Conservation (phyloP, 2,797 vertebrate genomes). For the Sebastes flavidus region DNA sequence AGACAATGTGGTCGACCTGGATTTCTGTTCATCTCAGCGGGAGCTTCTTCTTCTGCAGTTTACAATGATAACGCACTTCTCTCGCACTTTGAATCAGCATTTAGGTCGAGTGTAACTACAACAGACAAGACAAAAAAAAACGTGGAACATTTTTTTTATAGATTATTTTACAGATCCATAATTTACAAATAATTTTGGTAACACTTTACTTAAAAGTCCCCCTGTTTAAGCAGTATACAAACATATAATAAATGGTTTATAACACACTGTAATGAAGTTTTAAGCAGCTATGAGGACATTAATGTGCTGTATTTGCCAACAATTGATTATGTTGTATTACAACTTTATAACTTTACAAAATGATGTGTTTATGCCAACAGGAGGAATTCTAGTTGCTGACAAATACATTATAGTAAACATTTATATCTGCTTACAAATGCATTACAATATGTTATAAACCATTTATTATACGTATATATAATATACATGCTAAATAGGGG, state of each 20-base stretch:
- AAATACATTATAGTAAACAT: not conserved
- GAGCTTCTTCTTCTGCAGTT: conserved; percentile 4
- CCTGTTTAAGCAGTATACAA: not conserved
- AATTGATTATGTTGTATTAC: not conserved
- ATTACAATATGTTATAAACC: not conserved
- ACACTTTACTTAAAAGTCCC: not conserved
- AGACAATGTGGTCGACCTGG: conserved; percentile 41
- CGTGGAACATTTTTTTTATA: not conserved
- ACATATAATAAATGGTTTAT: not conserved
- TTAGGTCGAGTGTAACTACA: not conserved
- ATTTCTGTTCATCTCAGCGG: conserved; percentile 50
- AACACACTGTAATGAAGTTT: not conserved
- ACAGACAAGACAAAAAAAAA: not conserved
- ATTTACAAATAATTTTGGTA: not conserved
- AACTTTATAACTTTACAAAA: not conserved
- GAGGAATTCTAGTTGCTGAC: not conserved
- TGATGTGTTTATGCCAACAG: not conserved
- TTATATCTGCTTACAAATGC: not conserved
- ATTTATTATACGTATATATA: not conserved
- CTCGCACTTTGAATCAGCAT: not conserved
- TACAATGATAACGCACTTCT: not conserved
- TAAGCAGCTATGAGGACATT: not conserved
- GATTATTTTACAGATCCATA: not conserved
- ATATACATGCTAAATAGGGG: not conserved
- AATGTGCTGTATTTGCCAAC: not conserved